Evolutionary conservation across 2,888 invertebrate genomes (phyloP), one percentile per base, ranked within the genome.

Genomic region (Leucozona laternaria): DNA sequence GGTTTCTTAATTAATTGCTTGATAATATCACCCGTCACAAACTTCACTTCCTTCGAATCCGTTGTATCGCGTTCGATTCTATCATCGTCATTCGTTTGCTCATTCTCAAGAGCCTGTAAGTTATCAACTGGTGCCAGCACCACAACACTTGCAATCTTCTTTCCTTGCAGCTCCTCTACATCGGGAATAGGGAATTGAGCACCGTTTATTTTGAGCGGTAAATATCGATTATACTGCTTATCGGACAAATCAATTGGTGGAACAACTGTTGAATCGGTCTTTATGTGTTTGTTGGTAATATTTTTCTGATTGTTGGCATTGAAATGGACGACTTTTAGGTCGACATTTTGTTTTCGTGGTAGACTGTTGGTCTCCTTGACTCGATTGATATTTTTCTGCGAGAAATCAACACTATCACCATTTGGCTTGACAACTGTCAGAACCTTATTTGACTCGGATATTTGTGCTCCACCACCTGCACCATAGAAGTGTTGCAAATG

Each of bases 251-350:
- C 94, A 20, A 97, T 96, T 0, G 97, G 95, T 81, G 96, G 95
- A 22, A 96, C 93, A 89, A 95, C 95, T 1, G 95, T 96, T 25
- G 96, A 96, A 90, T 95, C 95, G 70, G 89, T 95, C 89, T 95
- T 94, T 45, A 97, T 94, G 90, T 96, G 96, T 73, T 95, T 94
- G 55, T 95, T 95, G 48, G 96, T 96, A 64, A 97, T 93, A 78
- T 96, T 96, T 93, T 96, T 95, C 55, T 94, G 94, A 85, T 96
- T 96, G 90, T 95, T 94, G 3, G 96, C 96, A 92, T 97, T 95
- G 89, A 96, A 97, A 89, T 95, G 96, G 10, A 97, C 97, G 62
- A 97, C 97, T 93, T 97, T 97, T 94, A 97, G 96, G 93, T 97
- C 96, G 55, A 96, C 95, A 75, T 95, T 94, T 91, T 95, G 95